A percentile compares a stretch with the other conserved stretches of the same genome.
Conservation (phyloP, 37 sponge, comb jelly and placozoan genomes). For the Spongilla lacustris region DNA sequence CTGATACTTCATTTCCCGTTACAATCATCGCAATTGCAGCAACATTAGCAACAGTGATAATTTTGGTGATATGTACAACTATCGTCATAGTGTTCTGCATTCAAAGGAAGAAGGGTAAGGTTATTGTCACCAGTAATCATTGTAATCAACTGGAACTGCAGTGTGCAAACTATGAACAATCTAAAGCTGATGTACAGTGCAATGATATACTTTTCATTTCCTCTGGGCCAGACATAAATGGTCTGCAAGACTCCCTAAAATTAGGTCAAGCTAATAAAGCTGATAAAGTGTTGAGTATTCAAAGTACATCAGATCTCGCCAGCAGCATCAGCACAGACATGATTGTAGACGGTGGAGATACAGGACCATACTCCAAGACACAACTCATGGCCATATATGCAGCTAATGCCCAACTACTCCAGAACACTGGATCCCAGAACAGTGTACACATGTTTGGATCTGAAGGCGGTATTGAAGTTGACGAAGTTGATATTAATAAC, state of each 20-base stretch:
- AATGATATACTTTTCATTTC: neutral
- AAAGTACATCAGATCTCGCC: conserved; percentile 72
- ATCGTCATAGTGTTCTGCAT: neutral
- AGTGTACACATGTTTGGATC: conserved; percentile 78
- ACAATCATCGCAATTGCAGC: neutral
- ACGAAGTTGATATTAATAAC: conserved; percentile 53
- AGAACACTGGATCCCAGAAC: conserved; percentile 42
- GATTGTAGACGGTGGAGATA: conserved; percentile 10
- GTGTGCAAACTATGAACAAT: too few relatives aligned
- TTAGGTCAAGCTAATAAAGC: too few relatives aligned
- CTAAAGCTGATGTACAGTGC: too few relatives aligned
- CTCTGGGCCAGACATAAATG: too few relatives aligned
- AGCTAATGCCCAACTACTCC: conserved; percentile 44
- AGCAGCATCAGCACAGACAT: conserved; percentile 54
- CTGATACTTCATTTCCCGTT: neutral
- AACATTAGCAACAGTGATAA: neutral
- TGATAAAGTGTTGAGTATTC: too few relatives aligned
- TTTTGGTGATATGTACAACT: too few relatives aligned
- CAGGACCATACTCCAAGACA: conserved; percentile 35
- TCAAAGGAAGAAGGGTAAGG: neutral
- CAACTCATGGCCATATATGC: conserved; percentile 60
- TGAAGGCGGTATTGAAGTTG: conserved; percentile 76
- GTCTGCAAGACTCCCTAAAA: neutral
- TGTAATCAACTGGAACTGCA: too few relatives aligned
- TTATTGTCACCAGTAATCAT: too few relatives aligned